Evolutionary conservation across 2,797 vertebrate genomes (phyloP), one percentile per base, ranked within the genome.

Genomic region (Gephyroberyx darwinii): DNA sequence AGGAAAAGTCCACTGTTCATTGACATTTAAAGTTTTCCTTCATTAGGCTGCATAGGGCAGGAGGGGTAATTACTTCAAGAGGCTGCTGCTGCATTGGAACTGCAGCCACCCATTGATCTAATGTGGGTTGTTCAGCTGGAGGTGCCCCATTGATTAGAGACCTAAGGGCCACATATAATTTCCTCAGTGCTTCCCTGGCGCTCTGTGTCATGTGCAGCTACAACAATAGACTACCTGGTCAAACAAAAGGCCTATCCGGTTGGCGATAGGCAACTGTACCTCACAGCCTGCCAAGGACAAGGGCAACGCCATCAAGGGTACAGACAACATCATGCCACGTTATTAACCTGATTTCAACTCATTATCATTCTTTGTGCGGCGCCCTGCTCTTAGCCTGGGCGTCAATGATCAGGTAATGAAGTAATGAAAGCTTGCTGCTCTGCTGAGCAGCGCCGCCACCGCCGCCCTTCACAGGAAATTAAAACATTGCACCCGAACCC

Each of bases 21-120:
- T 91, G 88, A 88, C 87, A 91, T 91, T 93, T 90, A 66, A 82
- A 83, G 84, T 75, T 70, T 80, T 79, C 77, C 77, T 84, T 90
- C 85, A 89, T 90, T 89, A 87, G 84, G 63, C 71, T 56, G 60
- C 59, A 70, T 48, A 33, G 56, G 72, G 80, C 75, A 84, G 65
- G 66, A 67, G 43, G 66, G 74, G 74, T 90, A 84, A 89, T 90
- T 86, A 85, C 74, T 72, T 19, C 22, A 47, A 48, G 62, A 76
- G 58, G 69, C 74, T 63, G 81, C 68, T 71, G 66, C 74, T 75
- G 69, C 74, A 54, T 73, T 66, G 64, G 45, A 84, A 64, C 66
- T 19, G 56, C 74, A 69, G 65, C 69, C 37, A 60, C 67, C 52
- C 79, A 89, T 86, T 86, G 85, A 86, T 87, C 77, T 58, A 62